Evolutionary conservation across 2,797 vertebrate species (phyloP).

Genomic region (Hapalemur alaotrensis): DNA sequence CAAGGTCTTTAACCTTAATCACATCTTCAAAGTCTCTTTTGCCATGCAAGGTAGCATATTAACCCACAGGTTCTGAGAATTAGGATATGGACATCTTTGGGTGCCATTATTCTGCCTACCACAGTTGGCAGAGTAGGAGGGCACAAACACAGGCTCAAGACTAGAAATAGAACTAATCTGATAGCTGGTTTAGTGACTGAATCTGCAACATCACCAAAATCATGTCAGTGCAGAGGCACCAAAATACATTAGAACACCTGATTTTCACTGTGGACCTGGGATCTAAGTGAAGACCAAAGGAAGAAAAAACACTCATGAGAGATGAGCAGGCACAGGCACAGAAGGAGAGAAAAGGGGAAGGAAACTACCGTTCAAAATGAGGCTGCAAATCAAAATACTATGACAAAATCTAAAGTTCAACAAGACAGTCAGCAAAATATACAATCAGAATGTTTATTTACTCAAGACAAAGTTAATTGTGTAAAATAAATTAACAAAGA

Average conservation of each 20-base stretch:
- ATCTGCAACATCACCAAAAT: too few species aligned
- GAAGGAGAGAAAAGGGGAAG: neutral
- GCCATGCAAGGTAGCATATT: neutral
- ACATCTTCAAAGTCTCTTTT: neutral
- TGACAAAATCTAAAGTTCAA: neutral
- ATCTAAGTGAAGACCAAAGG: neutral
- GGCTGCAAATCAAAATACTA: neutral
- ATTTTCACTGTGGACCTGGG: neutral
- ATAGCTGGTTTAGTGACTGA: too few species aligned
- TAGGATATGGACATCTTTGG: neutral
- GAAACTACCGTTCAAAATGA: neutral
- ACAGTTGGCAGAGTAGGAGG: neutral
- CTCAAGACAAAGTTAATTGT: neutral
- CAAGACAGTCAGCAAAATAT: neutral
- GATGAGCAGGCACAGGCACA: too few species aligned
- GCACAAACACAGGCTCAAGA: neutral
- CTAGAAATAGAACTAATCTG: neutral
- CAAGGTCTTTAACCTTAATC: neutral
- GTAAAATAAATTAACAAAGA: neutral
- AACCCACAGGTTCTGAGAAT: neutral
- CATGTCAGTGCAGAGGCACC: neutral
- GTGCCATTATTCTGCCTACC: neutral
- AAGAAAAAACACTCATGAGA: neutral
- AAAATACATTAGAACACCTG: neutral
- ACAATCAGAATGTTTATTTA: neutral